Conservation (phyloP, 2,888 invertebrate genomes). For the Spatulosminthurus flaviceps region DNA sequence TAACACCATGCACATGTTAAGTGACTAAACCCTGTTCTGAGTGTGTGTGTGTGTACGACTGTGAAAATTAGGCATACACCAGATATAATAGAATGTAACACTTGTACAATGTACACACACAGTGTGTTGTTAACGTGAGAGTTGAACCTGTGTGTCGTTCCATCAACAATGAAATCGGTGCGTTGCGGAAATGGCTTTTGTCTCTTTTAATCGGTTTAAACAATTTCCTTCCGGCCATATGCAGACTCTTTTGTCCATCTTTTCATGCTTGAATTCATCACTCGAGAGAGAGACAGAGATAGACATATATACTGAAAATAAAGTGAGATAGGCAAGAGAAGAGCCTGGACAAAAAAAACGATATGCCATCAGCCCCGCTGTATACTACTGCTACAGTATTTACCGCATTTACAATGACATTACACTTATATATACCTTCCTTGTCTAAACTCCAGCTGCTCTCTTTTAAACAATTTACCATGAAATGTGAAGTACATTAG, state of each 20-base stretch:
- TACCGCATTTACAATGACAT: not conserved
- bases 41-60: too few relatives aligned
- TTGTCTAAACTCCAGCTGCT: slow-evolving; percentile 35
- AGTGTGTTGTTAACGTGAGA: slow-evolving; percentile 1
- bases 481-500: slow-evolving; percentile 11
- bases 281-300: not conserved
- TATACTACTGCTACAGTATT: not conserved
- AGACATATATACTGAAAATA: not conserved
- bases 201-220: slow-evolving; percentile 63
- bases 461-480: slow-evolving; percentile 3
- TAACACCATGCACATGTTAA: slow-evolving; percentile 14
- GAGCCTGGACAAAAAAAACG: slow-evolving; percentile 33
- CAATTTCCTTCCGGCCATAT: slow-evolving; percentile 64
- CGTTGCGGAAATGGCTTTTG: slow-evolving; percentile 64
- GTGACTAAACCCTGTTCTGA: slow-evolving; percentile 11
- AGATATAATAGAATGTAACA: slow-evolving; percentile 41
- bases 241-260: slow-evolving; percentile 61
- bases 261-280: slow-evolving; percentile 62
- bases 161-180: slow-evolving; percentile 52
- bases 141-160: slow-evolving; percentile 34
- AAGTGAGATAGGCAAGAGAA: slow-evolving; percentile 23
- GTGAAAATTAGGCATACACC: slow-evolving; percentile 39
- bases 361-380: slow-evolving; percentile 4
- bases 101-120: slow-evolving; percentile 41
- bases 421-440: not conserved